A percentile compares a stretch with the other conserved stretches of the same genome.
phyloP scores from a whole-genome alignment of 1,140 invertebrate species.

The Dolichoris vasculosae region DNA sequence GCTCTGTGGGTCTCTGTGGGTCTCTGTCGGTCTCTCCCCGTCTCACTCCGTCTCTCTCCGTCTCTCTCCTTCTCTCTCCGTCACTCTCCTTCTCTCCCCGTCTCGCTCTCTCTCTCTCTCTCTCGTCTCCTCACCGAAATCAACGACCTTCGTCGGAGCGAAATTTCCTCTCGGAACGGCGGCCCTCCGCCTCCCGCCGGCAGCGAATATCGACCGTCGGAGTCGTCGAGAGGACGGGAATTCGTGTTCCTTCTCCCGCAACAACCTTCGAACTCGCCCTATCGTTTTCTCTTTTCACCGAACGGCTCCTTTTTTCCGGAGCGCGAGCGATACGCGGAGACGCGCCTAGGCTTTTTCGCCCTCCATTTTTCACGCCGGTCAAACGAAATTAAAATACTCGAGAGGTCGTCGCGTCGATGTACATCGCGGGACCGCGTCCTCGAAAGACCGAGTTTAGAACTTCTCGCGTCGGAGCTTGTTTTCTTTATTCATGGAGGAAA shows the following conservation, averaged over 20 bases:
- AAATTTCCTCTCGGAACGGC: conserved; percentile 26
- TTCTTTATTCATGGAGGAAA: conserved; percentile 6
- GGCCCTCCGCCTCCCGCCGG: background rate
- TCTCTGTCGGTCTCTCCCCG: background rate
- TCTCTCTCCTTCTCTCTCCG: background rate
- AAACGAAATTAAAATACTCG: conserved; percentile 53
- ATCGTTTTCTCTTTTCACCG: conserved; percentile 39
- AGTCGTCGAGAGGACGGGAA: background rate
- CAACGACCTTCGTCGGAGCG: background rate
- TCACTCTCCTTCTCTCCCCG: background rate
- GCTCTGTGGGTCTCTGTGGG: background rate
- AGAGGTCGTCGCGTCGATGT: conserved; percentile 3
- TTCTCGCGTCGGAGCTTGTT: background rate
- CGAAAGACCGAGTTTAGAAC: background rate
- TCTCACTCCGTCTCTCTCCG: background rate
- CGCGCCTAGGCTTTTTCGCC: background rate
- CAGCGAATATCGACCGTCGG: conserved; percentile 7
- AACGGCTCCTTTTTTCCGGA: background rate
- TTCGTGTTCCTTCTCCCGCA: conserved; percentile 1
- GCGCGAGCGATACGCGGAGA: background rate
- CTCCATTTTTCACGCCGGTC: conserved; percentile 49
- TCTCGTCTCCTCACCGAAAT: conserved; percentile 6
- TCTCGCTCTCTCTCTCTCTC: background rate
- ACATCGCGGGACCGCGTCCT: background rate
- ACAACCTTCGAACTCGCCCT: conserved; percentile 30